Percentiles rank a stretch among this genome's conserved stretches.
These are phyloP conservation scores for Pardosa pseudoannulata DNA, from an alignment of 2,888 invertebrate genomes.

Conservation along the genomic window DNA sequence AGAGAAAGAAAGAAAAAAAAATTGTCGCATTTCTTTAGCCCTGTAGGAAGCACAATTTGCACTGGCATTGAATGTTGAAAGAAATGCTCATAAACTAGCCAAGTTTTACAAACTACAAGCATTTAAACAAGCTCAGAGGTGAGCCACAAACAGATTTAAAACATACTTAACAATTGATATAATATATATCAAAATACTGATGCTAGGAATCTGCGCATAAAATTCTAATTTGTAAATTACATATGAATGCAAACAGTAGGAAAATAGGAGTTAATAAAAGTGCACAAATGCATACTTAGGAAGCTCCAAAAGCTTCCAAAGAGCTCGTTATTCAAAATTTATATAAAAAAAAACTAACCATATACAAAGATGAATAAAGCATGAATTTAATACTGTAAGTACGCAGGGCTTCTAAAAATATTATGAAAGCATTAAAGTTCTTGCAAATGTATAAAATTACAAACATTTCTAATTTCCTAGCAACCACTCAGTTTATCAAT, in stretches of 20 bases:
- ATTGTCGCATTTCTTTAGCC: neutral
- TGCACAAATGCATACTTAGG: constrained; percentile 29
- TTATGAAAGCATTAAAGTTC: constrained; percentile 47
- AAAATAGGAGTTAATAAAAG: constrained; percentile 29
- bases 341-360: constrained; percentile 21
- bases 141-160: constrained; percentile 43
- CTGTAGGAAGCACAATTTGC: constrained; percentile 31
- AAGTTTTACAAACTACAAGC: constrained; percentile 44
- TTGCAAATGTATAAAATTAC: constrained; percentile 46
- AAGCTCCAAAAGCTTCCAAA: neutral
- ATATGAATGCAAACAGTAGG: constrained; percentile 34
- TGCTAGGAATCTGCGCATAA: constrained; percentile 45
- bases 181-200: constrained; percentile 62
- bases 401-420: constrained; percentile 54
- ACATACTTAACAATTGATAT: constrained; percentile 63
- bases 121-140: constrained; percentile 41
- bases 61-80: neutral
- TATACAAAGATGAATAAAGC: constrained; percentile 35
- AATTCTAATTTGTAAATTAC: constrained; percentile 53
- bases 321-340: constrained; percentile 5
- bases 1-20: constrained; percentile 33
- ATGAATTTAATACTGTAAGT: constrained; percentile 67
- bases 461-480: constrained; percentile 35
- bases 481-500: constrained; percentile 42
- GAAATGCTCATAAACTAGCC: neutral